Evolutionary conservation across 64 coral and sea anemone species (phyloP), one percentile per base, ranked within the genome.

Genomic region (Pocillopora damicornis): DNA sequence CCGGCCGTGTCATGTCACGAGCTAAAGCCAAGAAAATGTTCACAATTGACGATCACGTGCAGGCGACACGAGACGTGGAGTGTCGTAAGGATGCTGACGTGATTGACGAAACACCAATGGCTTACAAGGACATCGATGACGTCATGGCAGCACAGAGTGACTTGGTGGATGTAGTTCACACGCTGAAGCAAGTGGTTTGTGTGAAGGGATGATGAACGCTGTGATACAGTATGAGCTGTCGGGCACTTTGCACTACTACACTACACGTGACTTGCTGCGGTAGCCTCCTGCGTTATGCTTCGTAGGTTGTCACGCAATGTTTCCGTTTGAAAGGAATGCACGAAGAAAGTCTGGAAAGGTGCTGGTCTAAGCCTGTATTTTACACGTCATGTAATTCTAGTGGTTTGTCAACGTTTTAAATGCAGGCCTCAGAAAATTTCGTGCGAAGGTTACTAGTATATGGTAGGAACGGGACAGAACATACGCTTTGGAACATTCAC

Each of bases 21-120:
- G 65, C 86, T 13, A 91, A 92, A 77, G 93, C 93, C 76, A 95
- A 86, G 74, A 95, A 95, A 66, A 92, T 69, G 11, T 95, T 95
- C 22, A 89, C 89, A 17, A 38, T 92, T 45, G 13, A 84, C n/a
- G 93, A 95, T 79, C 93, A 95, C 80, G 78, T 23, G 35, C 60
- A 58, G 37, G 89, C 93, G 38, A 95, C 93, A 16, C 78, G 91
- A 78, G 93, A 86, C 1, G 93, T 95, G 36, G 93, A 95, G 35
- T 95, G 93, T 62, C 89, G 93, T 7, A 95, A 95, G 62, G 93
- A 95, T 61, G 79, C 90, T 59, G 89, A 80, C 20, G 93, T 95
- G 65, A 95, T 95, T 83, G 93, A 95, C 18, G 93, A 95, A 92
- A 95, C 93, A 81, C 93, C 90, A 65, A 82, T 89, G 93, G 93